A percentile compares a stretch with the other conserved stretches of the same genome.
Conservation (phyloP, 2,113 vertebrate species). For the Pachycephala philippinensis region DNA sequence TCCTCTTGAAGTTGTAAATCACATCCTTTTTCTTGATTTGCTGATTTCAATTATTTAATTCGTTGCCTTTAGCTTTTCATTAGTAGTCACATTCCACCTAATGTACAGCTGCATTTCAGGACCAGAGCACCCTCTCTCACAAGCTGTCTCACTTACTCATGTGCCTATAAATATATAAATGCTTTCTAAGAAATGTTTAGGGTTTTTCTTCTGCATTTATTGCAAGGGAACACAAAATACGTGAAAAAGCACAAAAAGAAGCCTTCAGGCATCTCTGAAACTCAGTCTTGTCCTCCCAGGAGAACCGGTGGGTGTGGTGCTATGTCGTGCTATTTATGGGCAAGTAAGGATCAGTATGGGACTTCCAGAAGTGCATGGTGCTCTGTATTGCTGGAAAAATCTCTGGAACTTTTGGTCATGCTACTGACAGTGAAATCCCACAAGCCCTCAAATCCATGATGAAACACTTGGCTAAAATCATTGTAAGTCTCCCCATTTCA, state of each 20-base stretch:
- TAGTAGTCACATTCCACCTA: rapidly evolving
- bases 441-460: neutral
- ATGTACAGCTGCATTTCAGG: neutral
- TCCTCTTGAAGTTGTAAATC: neutral
- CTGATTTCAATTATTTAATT: neutral
- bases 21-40: neutral
- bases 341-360: neutral
- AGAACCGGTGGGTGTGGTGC: neutral
- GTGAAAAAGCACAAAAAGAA: neutral
- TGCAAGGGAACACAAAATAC: neutral
- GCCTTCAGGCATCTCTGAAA: neutral
- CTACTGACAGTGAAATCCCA: neutral
- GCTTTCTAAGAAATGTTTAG: neutral
- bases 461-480: neutral
- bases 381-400: neutral
- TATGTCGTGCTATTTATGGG: neutral
- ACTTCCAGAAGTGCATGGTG: neutral
- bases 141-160: neutral
- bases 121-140: neutral
- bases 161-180: neutral
- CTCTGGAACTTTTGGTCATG: neutral
- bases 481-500: neutral
- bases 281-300: neutral
- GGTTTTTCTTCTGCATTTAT: neutral
- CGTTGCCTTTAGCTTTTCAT: neutral